These are phyloP conservation scores for Procambarus clarkii DNA, from an alignment of 1,140 invertebrate species.

Conservation along the genomic window DNA sequence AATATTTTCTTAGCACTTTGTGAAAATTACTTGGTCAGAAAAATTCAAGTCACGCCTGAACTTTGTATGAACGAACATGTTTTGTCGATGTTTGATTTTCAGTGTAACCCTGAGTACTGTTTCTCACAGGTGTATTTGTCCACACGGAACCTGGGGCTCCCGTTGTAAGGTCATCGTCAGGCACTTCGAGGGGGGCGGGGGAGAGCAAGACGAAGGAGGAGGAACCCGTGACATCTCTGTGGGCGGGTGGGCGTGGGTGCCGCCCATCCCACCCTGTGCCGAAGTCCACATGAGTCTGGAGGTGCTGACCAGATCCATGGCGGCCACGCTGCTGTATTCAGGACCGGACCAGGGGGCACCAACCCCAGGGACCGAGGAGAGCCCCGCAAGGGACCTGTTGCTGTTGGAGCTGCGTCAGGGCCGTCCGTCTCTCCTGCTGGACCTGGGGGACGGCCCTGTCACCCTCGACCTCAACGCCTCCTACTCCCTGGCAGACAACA, in stretches of 20 bases:
- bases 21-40: too few species aligned
- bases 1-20: too few species aligned
- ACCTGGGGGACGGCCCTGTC: conserved; percentile 36
- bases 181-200: conserved; percentile 36
- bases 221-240: not conserved
- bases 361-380: too few species aligned
- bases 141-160: conserved; percentile 35
- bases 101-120: too few species aligned
- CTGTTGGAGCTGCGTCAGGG: conserved; percentile 41
- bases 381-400: conserved; percentile 1
- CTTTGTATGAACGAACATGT: too few species aligned
- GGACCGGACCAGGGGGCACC: conserved; percentile 5
- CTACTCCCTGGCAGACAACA: conserved; percentile 30
- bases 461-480: conserved; percentile 49
- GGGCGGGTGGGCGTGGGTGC: conserved; percentile 48
- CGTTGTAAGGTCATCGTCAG: conserved; percentile 41
- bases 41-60: too few species aligned
- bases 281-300: conserved; percentile 54
- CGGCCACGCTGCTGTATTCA: conserved; percentile 40
- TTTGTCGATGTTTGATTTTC: too few species aligned
- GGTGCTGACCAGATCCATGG: conserved; percentile 2
- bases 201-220: not conserved
- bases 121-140: conserved; percentile 50
- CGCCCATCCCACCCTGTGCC: conserved; percentile 44
- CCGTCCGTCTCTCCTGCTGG: conserved; percentile 41